These are phyloP conservation scores for Pegoplata infirma DNA, from an alignment of 2,888 invertebrate genomes.

Conservation along the genomic window DNA sequence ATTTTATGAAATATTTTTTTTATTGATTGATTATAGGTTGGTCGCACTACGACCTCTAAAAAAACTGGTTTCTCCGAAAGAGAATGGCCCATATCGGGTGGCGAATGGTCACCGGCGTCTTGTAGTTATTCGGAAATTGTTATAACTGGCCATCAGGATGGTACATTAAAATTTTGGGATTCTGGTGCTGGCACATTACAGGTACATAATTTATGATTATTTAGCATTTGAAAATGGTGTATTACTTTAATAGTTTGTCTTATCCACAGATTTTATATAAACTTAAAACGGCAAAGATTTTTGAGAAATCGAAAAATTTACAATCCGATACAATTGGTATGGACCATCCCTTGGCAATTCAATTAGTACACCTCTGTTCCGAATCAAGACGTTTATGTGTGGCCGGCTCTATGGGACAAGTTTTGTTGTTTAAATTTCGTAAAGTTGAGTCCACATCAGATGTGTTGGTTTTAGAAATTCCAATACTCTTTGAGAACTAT, in stretches of 20 bases:
- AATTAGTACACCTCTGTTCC: constrained; percentile 93
- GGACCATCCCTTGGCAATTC: constrained; percentile 94
- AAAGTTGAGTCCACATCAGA: constrained; percentile 92
- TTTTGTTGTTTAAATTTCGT: constrained; percentile 96
- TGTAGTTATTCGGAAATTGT: constrained; percentile 99
- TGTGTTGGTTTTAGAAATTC: constrained; percentile 90
- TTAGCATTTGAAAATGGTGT: neutral
- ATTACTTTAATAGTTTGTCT: neutral
- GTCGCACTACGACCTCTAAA: constrained; percentile 84
- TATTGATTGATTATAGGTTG: constrained; percentile 79
- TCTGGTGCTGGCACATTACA: constrained; percentile 97
- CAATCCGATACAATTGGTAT: constrained; percentile 82
- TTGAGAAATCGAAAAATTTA: constrained; percentile 81
- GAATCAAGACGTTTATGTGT: constrained; percentile 93
- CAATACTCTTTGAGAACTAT: constrained; percentile 89
- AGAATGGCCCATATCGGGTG: constrained; percentile 98
- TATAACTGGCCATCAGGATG: constrained; percentile 99
- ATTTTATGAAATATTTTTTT: neutral
- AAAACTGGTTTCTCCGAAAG: constrained; percentile 92
- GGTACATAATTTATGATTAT: constrained; percentile 70
- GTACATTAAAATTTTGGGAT: constrained; percentile 99
- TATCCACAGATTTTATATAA: constrained; percentile 89
- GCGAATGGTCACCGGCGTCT: constrained; percentile 96
- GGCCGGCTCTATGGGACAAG: constrained; percentile 95
- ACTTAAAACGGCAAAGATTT: constrained; percentile 94